Evolutionary conservation across 2,797 vertebrate genomes (phyloP), one percentile per base, ranked within the genome.

Genomic region (Leucoraja ocellata): DNA sequence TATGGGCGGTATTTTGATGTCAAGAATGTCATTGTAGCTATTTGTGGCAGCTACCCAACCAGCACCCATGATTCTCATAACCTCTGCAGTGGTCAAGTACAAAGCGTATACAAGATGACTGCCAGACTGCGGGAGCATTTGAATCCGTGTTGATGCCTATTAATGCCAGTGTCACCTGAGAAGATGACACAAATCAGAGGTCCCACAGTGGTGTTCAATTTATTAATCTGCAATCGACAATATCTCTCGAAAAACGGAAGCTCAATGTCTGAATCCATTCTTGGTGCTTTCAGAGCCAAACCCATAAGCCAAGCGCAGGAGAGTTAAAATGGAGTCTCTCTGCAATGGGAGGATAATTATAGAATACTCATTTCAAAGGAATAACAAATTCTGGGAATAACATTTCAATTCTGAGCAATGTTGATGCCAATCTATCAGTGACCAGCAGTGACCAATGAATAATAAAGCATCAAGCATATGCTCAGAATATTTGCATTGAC

Each of bases 11-110:
- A 86, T 65, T 28, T 16, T 63, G 58, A 86, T 65, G 83, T 86
- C 83, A 86, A 86, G 83, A 65, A 65, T 65, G 16, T 86, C n/a
- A 86, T 86, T 61, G 63, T 63, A 86, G 83, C 58, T 65, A 32
- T 86, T 28, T 86, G 61, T 86, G 58, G 58, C 58, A 86, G 28
- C 61, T 86, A 65, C 28, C 79, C 79, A 18, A 86, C 63, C 28
- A 86, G 58, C 58, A 86, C 58, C 58, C 61, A 32, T 65, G 83
- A 86, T 58, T 63, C 58, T 58, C 61, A n/a, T 86, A 86, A 86
- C 83, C 83, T 86, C 63, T 28, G 28, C 58, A 65, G 58, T 6
- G 10, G 58, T 86, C 28, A 86, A 18, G 2, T 63, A 65, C 25
- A 61, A 86, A n/a, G 61, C 28, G 32, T 86, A 65, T 86, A n/a